phyloP scores from a whole-genome alignment of 2,888 invertebrate genomes.

The Nomada lathburiana region DNA sequence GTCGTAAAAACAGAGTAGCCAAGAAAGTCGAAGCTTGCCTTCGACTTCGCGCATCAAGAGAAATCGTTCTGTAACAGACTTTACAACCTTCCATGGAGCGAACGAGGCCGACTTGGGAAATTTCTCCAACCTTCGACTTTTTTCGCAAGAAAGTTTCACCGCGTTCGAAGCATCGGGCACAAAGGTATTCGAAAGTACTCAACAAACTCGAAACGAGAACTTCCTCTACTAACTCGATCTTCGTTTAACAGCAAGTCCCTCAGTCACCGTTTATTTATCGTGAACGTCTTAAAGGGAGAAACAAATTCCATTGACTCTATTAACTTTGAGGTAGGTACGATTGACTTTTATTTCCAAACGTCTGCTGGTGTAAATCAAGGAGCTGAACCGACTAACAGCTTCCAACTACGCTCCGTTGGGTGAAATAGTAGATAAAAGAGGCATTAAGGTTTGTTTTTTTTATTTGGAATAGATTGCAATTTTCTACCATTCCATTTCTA shows the following conservation, averaged over 20 bases:
- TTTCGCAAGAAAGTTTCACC: background rate
- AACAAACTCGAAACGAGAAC: conserved; percentile 5
- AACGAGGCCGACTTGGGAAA: conserved; percentile 9
- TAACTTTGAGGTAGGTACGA: background rate
- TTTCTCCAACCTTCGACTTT: conserved; percentile 10
- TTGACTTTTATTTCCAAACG: conserved; percentile 16
- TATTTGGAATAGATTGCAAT: background rate
- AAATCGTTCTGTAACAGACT: conserved; percentile 10
- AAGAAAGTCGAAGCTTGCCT: background rate
- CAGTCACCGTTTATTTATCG: conserved; percentile 16
- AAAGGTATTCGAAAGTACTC: conserved; percentile 1
- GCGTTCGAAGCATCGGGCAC: background rate
- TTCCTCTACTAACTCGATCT: background rate
- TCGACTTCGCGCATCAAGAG: conserved; percentile 18
- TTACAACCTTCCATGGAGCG: background rate
- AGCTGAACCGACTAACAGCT: conserved; percentile 10
- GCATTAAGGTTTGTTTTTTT: background rate
- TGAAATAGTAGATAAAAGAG: background rate
- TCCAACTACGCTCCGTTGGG: too few species aligned
- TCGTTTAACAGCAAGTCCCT: background rate
- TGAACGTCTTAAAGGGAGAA: background rate
- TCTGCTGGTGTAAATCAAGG: conserved; percentile 13
- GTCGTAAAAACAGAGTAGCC: background rate
- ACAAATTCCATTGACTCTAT: conserved; percentile 7
- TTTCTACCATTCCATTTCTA: background rate